Evolutionary conservation across 2,888 invertebrate genomes (phyloP).

Genomic region (Athalia rosae): DNA sequence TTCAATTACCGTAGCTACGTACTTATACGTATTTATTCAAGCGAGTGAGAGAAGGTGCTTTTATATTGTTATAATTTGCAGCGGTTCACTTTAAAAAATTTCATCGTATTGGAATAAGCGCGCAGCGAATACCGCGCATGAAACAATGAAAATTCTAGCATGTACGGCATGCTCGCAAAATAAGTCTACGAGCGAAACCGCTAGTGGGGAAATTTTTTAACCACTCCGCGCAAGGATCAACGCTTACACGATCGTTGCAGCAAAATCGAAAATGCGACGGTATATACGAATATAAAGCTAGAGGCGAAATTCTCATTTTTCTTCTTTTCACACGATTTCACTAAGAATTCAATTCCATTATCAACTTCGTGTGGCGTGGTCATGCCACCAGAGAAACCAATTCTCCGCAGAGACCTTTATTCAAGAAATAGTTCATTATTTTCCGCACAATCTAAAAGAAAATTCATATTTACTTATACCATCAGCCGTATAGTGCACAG

Average conservation of each 20-base stretch:
- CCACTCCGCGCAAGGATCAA: slow-evolving; percentile 23
- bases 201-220: background rate
- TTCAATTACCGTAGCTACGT: slow-evolving; percentile 39
- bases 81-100: no score
- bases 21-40: slow-evolving; percentile 43
- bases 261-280: background rate
- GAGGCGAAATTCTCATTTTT: slow-evolving; percentile 6
- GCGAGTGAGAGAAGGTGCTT: background rate
- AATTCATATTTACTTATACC: background rate
- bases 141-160: no score
- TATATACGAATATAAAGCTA: slow-evolving; percentile 34
- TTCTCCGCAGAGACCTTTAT: background rate
- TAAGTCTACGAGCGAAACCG: slow-evolving; percentile 35
- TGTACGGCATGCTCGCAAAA: no score
- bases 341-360: slow-evolving; percentile 36
- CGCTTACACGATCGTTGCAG: background rate
- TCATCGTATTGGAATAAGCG: no score
- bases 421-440: no score
- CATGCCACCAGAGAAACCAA: background rate
- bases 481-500: background rate
- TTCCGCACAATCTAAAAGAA: background rate
- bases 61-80: no score
- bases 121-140: no score
- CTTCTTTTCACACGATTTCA: slow-evolving; percentile 11
- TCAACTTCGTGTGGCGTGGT: slow-evolving; percentile 15